phyloP scores from a whole-genome alignment of 1,140 invertebrate genomes.

The Zaprionus inermis region DNA sequence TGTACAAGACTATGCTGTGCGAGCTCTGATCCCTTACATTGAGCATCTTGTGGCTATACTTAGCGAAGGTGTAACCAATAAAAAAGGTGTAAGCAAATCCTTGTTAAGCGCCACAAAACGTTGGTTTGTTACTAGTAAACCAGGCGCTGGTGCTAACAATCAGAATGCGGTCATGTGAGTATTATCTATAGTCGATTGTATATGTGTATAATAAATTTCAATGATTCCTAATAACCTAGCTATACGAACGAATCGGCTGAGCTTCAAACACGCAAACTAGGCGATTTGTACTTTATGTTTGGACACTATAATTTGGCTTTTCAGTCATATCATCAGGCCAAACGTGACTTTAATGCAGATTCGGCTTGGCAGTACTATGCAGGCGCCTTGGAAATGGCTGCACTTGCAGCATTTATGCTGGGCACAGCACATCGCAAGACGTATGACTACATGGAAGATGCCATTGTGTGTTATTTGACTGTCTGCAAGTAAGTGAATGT shows the following conservation, averaged over 20 bases:
- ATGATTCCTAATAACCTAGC: conserved; percentile 83
- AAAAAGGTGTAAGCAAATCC: conserved; percentile 96
- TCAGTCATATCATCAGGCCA: conserved; percentile 96
- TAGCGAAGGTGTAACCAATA: conserved; percentile 93
- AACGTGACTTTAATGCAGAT: conserved; percentile 97
- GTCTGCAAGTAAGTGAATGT: conserved; percentile 90
- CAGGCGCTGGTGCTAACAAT: conserved; percentile 88
- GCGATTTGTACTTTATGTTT: conserved; percentile 98
- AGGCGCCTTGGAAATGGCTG: conserved; percentile 97
- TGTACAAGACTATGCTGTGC: conserved; percentile 94
- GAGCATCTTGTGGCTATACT: conserved; percentile 93
- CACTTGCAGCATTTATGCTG: conserved; percentile 95
- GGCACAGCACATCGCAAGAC: conserved; percentile 91
- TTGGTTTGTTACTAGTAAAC: conserved; percentile 96
- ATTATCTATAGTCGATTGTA: background rate
- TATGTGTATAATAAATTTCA: background rate
- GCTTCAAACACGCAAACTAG: conserved; percentile 95
- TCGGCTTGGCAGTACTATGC: conserved; percentile 99
- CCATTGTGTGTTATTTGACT: conserved; percentile 94
- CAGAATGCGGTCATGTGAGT: conserved; percentile 92
- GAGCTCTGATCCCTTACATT: conserved; percentile 94
- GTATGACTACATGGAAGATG: conserved; percentile 96
- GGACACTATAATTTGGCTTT: conserved; percentile 96
- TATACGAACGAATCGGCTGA: conserved; percentile 96
- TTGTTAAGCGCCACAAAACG: conserved; percentile 96